phyloP scores from a whole-genome alignment of 2,888 invertebrate genomes.

The Odontocolon sp. region DNA sequence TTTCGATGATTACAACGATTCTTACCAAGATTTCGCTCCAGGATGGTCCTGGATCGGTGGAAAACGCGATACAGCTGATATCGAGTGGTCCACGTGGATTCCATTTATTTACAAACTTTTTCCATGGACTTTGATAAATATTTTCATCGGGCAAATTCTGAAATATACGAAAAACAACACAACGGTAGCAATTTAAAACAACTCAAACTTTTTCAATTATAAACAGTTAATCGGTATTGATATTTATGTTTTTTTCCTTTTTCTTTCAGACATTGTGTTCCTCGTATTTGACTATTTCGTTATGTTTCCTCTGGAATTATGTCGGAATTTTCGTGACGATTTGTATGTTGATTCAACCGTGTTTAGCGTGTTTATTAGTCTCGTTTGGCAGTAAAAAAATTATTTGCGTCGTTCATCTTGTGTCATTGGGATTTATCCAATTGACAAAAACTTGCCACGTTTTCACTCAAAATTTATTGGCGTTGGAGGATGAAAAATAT shows the following conservation, averaged over 20 bases:
- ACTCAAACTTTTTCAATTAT: too few species aligned
- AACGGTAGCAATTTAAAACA: too few species aligned
- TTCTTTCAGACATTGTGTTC: conserved; percentile 81
- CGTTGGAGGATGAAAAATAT: conserved; percentile 82
- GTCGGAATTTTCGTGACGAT: conserved; percentile 82
- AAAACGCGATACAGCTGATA: conserved; percentile 86
- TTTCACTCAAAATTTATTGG: conserved; percentile 80
- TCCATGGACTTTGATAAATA: conserved; percentile 83
- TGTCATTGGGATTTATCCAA: conserved; percentile 82
- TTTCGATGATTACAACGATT: conserved; percentile 79
- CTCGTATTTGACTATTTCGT: conserved; percentile 83
- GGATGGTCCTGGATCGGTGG: conserved; percentile 84
- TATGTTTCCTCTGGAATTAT: conserved; percentile 81
- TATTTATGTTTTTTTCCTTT: conserved; percentile 33
- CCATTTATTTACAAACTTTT: conserved; percentile 82
- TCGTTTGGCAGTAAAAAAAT: conserved; percentile 81
- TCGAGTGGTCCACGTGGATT: conserved; percentile 87
- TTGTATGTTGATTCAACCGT: conserved; percentile 83
- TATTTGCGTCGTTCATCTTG: conserved; percentile 83
- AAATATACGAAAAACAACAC: conserved; percentile 66
- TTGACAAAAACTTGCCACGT: conserved; percentile 81
- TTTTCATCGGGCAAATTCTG: conserved; percentile 82
- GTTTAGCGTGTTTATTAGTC: conserved; percentile 82
- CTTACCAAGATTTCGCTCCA: conserved; percentile 82
- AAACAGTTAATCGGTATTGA: conserved; percentile 17